Base-by-base conservation (phyloP, 1,140 invertebrate species). In the Laupala kohalensis region DNA sequence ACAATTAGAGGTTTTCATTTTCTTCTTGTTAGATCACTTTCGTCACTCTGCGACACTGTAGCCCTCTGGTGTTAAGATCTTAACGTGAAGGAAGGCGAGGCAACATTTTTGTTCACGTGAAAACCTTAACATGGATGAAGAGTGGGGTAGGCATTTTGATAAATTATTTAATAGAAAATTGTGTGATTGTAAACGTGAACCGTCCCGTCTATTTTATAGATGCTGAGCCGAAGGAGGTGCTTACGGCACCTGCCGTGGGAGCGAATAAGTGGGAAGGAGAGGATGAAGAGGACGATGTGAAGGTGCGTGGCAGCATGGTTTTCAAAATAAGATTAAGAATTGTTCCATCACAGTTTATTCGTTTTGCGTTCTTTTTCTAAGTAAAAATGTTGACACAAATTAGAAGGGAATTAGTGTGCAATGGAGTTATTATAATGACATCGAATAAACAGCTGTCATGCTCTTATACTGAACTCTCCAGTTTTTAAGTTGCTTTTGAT, bases 221-320 rank as follows among this genome's bases (percentile, higher is more conserved):
- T 26, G 72, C 69, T 27, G 63, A 73, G 26, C 69, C 37, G n/a
- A 4, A 64, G 25, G 72, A 70, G 27, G 25, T 70, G 62, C 53
- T 25, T 15, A 67, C 65, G 15, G 19, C 67, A 63, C 13, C 29
- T 23, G 65, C 71, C 24, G 71, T 72, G 27, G 67, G n/a, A 71
- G 72, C 65, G 27, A 70, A 70, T 66, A 73, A 73, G 28, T 73
- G 72, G 72, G 72, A 73, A 62, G 72, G 69, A 6, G 72, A 73
- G 29, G 72, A 73, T 66, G 68, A 70, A 64, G 72, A 73, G 6
- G 72, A 73, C 25, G 68, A 73, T 19, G 72, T 73, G 15, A 73
- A 73, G 64, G 72, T 73, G 28, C 65, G 71, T 72, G 69, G 69
- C 69, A 70, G 26, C 29, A 68, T 23, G 67, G 12, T 68, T 68